These are phyloP conservation scores for Rhynchonycteris naso DNA, from an alignment of 2,797 vertebrate genomes.

Conservation along the genomic window DNA sequence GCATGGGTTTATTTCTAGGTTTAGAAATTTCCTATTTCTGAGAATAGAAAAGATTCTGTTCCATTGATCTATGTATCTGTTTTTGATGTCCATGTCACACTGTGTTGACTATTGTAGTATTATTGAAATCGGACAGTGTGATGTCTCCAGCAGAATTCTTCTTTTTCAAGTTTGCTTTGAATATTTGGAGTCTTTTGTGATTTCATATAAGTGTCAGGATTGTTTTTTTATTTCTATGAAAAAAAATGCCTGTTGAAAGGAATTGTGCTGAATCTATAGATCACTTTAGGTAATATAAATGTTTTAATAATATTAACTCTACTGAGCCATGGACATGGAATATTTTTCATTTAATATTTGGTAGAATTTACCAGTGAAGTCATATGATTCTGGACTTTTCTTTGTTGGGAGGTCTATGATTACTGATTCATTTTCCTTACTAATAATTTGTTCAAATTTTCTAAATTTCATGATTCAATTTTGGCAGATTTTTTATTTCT, in stretches of 20 bases:
- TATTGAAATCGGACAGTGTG: background rate
- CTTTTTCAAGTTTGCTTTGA: background rate
- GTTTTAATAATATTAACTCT: background rate
- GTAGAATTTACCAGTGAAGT: background rate
- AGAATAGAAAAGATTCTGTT: background rate
- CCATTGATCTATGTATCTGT: background rate
- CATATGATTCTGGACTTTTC: background rate
- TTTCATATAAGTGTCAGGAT: background rate
- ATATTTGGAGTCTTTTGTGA: background rate
- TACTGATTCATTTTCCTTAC: background rate
- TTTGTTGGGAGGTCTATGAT: background rate
- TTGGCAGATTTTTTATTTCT: background rate
- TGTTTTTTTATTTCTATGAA: background rate
- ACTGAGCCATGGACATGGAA: background rate
- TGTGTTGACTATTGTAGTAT: background rate
- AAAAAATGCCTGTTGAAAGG: background rate
- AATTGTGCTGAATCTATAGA: background rate
- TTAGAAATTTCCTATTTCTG: background rate
- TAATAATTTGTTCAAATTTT: background rate
- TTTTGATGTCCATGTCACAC: background rate
- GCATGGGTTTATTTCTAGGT: background rate
- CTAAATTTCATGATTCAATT: background rate
- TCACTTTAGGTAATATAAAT: background rate
- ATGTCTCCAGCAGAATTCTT: background rate
- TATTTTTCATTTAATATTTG: constrained; percentile 5